Base-by-base conservation (phyloP, 2,113 vertebrate species). In the Gambusia affinis region DNA sequence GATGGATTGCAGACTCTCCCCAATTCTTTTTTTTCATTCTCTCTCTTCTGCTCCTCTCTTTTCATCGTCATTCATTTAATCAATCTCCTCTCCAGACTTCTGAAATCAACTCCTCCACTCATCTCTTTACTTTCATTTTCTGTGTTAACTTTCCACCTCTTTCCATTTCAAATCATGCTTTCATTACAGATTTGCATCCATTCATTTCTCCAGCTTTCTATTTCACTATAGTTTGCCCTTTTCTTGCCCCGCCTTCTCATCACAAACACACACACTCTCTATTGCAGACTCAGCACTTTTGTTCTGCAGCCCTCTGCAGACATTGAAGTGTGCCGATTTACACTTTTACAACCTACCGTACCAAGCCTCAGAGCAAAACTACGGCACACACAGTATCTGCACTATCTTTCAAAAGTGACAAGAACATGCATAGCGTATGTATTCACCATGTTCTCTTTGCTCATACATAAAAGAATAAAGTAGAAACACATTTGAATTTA, bases 291-390 rank as follows among this genome's bases (percentile, higher is more conserved):
- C 92, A 91, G 88, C 91, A 70, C 72, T 92, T 88, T 70, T 64
- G 37, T 73, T 85, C 83, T 67, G 87, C 90, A 90, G 86, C 78
- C 78, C 85, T 87, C 82, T 84, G 88, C 90, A 89, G 84, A 81
- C 81, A 76, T 76, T 82, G 67, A 31, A 76, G 39, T 61, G 60
- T 28, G 30, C 75, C 44, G 66, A 84, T 84, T 85, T 86, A 72
- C 78, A 89, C 80, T 83, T 89, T 78, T 28, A 77, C 27, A 69
- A 35, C 10, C 15, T 15, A 64, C 70, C 12, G 30, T 39, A 81
- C 54, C 72, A 75, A 77, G 60, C 73, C 80, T 75, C 47, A 44
- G 2, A 80, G 64, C 44, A 65, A 80, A 64, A 70, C 57, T 42
- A 51, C n/a, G 7, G 51, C 33, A 64, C 51, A 57, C 57, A 8